A percentile compares a stretch with the other conserved stretches of the same genome.
Conservation (phyloP, 2,797 vertebrate species). For the Meda fulgida region DNA sequence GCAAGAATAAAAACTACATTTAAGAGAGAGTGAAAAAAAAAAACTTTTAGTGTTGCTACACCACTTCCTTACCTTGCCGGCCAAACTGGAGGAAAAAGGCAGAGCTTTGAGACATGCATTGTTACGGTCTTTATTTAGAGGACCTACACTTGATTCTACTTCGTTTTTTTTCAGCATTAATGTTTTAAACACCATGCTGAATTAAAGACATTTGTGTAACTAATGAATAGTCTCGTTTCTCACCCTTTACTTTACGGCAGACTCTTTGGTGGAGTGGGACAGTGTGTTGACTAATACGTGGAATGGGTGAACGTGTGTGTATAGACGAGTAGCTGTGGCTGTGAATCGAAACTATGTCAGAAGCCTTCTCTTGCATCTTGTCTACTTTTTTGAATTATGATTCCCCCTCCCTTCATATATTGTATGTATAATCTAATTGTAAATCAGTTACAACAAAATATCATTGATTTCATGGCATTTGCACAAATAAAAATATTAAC, state of each 20-base stretch:
- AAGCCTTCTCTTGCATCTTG: conserved; percentile 58
- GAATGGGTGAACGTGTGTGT: conserved; percentile 47
- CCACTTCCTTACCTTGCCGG: not conserved
- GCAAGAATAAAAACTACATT: conserved; percentile 20
- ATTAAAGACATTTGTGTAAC: conserved; percentile 36
- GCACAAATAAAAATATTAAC: conserved; percentile 78
- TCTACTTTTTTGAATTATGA: conserved; percentile 41
- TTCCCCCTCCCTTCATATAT: conserved; percentile 72
- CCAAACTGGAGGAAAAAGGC: conserved; percentile 32
- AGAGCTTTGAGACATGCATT: conserved; percentile 20
- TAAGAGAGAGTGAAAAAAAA: conserved; percentile 5
- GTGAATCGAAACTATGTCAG: conserved; percentile 30
- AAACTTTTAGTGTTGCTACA: not conserved
- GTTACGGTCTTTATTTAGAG: conserved; percentile 31
- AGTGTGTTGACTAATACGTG: conserved; percentile 31
- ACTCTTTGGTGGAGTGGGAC: conserved; percentile 12
- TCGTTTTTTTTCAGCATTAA: conserved; percentile 13
- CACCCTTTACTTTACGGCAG: conserved; percentile 14
- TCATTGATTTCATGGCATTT: conserved; percentile 78
- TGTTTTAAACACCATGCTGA: conserved; percentile 21
- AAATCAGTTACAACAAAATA: conserved; percentile 85
- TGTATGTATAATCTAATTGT: conserved; percentile 91
- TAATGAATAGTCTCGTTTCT: conserved; percentile 30
- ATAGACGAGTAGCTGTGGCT: conserved; percentile 41
- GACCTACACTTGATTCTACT: conserved; percentile 21